phyloP scores from a whole-genome alignment of 1,140 invertebrate species.

The Leucophenga varia region DNA sequence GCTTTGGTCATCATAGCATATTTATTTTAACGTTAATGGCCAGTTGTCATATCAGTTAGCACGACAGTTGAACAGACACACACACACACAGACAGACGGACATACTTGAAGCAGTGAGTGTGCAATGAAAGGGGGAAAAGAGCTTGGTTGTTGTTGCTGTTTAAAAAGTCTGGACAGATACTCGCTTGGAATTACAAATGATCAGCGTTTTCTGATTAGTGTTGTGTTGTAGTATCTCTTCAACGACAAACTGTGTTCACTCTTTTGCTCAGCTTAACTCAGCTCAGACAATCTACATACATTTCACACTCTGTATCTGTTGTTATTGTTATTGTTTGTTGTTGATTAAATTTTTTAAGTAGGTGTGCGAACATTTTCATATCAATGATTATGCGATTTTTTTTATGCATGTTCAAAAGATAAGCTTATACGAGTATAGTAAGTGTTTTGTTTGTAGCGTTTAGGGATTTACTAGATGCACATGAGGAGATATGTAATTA shows the following conservation, averaged over 20 bases:
- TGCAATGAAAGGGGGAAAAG: too few species aligned
- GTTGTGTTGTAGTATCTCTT: too few species aligned
- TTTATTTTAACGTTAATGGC: slow-evolving; percentile 40
- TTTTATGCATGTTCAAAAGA: too few species aligned
- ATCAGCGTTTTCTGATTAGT: too few species aligned
- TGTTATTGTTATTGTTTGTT: too few species aligned
- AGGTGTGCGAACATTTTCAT: slow-evolving; percentile 32
- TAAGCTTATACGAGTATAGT: too few species aligned
- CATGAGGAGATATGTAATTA: too few species aligned
- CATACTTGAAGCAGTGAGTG: too few species aligned
- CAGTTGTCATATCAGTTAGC: slow-evolving; percentile 33
- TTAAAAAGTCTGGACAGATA: not conserved
- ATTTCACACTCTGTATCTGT: slow-evolving; percentile 22
- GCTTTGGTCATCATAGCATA: slow-evolving; percentile 27
- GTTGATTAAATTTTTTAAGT: slow-evolving; percentile 36
- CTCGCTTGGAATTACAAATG: not conserved
- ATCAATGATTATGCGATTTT: not conserved
- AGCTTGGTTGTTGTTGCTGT: too few species aligned
- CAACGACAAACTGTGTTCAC: too few species aligned
- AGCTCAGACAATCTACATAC: not conserved
- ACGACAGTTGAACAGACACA: not conserved
- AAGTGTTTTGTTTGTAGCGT: too few species aligned
- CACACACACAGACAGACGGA: slow-evolving; percentile 11
- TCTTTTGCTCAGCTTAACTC: not conserved
- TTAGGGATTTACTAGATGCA: too few species aligned